phyloP scores from a whole-genome alignment of 2,888 invertebrate species.

The Linyphia triangularis region DNA sequence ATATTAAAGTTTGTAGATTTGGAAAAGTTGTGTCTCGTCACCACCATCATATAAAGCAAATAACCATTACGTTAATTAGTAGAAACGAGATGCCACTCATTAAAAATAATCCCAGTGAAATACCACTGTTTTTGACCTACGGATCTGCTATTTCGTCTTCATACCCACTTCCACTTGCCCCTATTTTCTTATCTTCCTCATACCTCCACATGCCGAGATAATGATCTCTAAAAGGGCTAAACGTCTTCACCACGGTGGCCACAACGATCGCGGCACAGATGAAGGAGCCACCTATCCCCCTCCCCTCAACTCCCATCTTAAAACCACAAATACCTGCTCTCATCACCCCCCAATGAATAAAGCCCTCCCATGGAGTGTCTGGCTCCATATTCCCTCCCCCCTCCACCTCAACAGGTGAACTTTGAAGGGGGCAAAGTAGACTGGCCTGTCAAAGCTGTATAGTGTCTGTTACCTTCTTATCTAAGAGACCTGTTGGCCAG shows the following conservation, averaged over 20 bases:
- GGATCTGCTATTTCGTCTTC: too few relatives aligned
- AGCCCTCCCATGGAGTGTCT: slow-evolving; percentile 34
- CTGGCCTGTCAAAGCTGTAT: neutral
- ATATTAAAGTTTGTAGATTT: too few relatives aligned
- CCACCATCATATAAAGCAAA: too few relatives aligned
- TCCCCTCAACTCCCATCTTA: neutral
- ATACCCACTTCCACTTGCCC: too few relatives aligned
- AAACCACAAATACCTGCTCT: slow-evolving; percentile 19
- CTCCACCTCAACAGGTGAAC: neutral
- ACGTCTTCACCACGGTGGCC: slow-evolving; percentile 43
- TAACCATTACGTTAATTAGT: too few relatives aligned
- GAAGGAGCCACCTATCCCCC: slow-evolving; percentile 29
- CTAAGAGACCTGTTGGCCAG: neutral
- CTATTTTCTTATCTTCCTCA: too few relatives aligned
- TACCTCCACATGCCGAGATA: slow-evolving; percentile 26
- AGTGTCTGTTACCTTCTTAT: neutral
- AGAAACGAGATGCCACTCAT: too few relatives aligned
- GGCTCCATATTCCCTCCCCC: slow-evolving; percentile 12
- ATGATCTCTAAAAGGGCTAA: slow-evolving; percentile 42
- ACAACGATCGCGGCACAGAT: slow-evolving; percentile 60
- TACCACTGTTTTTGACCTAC: too few relatives aligned
- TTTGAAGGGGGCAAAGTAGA: neutral
- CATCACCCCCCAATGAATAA: slow-evolving; percentile 30
- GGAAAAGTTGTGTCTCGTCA: too few relatives aligned
- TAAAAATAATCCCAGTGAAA: too few relatives aligned